Evolutionary conservation across 2,797 vertebrate genomes (phyloP), one percentile per base, ranked within the genome.

Genomic region (Champsocephalus esox): DNA sequence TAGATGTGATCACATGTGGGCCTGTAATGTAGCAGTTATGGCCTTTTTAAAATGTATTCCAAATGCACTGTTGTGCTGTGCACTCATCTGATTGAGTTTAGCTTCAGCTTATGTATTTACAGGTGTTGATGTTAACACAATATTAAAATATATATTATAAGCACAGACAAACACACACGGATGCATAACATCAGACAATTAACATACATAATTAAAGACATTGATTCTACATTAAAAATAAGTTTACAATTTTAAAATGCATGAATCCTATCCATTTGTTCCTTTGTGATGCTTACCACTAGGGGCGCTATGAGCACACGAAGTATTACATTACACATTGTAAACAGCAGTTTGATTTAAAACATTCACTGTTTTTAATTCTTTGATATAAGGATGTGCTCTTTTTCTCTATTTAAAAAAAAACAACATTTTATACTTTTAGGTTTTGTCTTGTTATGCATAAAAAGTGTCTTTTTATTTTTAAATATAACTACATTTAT

Each of bases 1-100:
- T 0, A 54, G 11, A n/a, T 64, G 43, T 58, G 1, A 64, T 58
- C 10, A 13, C 24, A 38, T 50, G 54, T 12, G 5, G 11, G 8
- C 9, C 45, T 46, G 14, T 64, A 56, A 12, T 61, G 17, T 28
- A 1, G 10, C 21, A 38, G 17, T 38, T 49, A 49, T 41, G 8
- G 19, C 21, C 12, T 52, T 44, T 55, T 38, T 38, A 0, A 0
- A 2, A 6, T 38, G 0, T 38, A 38, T 38, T 41, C 38, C 0
- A 57, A 41, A n/a, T 57, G 0, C n/a, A 19, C 12, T 58, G 24
- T 34, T 28, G 46, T 3, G 54, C 19, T 28, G 41, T 3, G 54
- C 28, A 28, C 48, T 32, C 41, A 4, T 49, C 32, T 12, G 58
- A n/a, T 1, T 43, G 50, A 16, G 56, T 1, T 21, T 4, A 4